These are phyloP conservation scores for Hydrotaea diabolus DNA, from an alignment of 2,888 invertebrate species.

Conservation along the genomic window DNA sequence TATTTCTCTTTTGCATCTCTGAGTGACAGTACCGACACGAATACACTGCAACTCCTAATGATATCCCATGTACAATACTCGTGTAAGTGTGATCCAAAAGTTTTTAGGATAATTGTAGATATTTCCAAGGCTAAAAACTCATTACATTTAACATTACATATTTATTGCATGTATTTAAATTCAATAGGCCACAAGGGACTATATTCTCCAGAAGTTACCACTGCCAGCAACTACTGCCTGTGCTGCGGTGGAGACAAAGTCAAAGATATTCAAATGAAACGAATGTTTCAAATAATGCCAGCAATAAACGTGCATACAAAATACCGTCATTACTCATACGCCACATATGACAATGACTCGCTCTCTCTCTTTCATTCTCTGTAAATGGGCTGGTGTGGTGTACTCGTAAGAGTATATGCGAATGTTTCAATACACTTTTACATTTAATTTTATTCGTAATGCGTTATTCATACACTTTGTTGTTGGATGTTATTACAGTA, in stretches of 20 bases:
- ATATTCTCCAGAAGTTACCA: not conserved
- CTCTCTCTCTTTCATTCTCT: no score
- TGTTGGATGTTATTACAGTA: not conserved
- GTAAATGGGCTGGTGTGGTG: not conserved
- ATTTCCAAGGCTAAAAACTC: not conserved
- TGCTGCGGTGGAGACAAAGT: not conserved
- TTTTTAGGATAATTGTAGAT: no score
- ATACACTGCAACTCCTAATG: no score
- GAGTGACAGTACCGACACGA: no score
- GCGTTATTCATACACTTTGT: not conserved
- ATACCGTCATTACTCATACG: slow-evolving; percentile 5
- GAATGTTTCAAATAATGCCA: not conserved
- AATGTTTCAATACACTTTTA: not conserved
- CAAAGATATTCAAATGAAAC: not conserved
- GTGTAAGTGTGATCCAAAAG: no score
- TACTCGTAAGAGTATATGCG: not conserved
- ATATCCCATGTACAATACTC: no score
- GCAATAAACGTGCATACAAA: not conserved
- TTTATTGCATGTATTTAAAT: not conserved
- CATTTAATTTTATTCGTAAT: slow-evolving; percentile 1
- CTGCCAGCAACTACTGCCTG: not conserved
- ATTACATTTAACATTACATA: not conserved
- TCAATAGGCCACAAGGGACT: not conserved
- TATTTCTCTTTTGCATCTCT: no score
- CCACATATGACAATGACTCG: not conserved